phyloP scores from a whole-genome alignment of 2,113 vertebrate genomes.

The Sula dactylatra region DNA sequence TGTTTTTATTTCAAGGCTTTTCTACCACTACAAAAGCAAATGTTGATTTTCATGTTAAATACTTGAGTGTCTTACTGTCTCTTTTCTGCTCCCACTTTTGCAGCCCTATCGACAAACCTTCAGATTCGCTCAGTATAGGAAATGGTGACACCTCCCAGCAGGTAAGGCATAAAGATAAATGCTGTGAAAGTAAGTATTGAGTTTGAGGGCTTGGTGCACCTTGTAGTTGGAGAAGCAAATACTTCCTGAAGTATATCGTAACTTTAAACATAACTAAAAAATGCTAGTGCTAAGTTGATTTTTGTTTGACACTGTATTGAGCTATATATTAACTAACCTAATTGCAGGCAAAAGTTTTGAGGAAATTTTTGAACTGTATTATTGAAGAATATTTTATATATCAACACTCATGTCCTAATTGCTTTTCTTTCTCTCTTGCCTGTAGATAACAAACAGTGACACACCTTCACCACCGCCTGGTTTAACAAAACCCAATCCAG shows the following conservation, averaged over 20 bases:
- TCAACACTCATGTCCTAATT: background rate
- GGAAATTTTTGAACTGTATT: background rate
- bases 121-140: constrained; percentile 92
- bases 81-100: constrained; percentile 53
- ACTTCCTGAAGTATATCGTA: background rate
- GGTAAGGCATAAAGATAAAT: constrained; percentile 74
- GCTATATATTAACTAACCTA: background rate
- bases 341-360: background rate
- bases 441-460: constrained; percentile 89
- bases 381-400: background rate
- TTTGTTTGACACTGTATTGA: background rate
- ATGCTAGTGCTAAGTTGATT: background rate
- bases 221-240: background rate
- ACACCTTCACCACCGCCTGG: constrained; percentile 96
- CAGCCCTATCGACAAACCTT: constrained; percentile 95
- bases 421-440: constrained; percentile 11
- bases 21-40: background rate
- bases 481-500: constrained; percentile 91
- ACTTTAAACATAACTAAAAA: background rate
- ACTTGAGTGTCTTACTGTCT: constrained; percentile 10
- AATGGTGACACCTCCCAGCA: constrained; percentile 95
- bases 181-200: background rate
- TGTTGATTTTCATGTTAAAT: background rate
- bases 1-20: background rate
- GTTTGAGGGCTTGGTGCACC: background rate